Evolutionary conservation across 2,888 invertebrate genomes (phyloP).

Genomic region (Phengaris arion): DNA sequence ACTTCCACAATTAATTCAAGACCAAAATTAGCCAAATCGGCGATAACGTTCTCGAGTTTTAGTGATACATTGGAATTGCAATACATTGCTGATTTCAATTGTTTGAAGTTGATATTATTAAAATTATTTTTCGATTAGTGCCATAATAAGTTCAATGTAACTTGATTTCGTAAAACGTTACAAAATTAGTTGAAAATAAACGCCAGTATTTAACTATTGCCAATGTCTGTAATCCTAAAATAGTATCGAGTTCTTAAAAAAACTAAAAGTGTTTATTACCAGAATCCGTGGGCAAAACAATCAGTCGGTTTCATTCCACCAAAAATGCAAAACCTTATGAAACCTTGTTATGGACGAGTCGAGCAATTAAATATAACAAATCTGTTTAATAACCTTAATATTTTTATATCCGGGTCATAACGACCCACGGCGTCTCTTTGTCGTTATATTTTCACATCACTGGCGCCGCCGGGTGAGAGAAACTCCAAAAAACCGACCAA

Average conservation of each 20-base stretch:
- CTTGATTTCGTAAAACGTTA: too few relatives aligned
- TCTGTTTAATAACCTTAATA: not conserved
- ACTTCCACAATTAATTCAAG: too few relatives aligned
- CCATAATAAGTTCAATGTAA: too few relatives aligned
- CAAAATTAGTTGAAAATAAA: not conserved
- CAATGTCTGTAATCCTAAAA: not conserved
- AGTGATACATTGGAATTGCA: too few relatives aligned
- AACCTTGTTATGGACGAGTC: not conserved
- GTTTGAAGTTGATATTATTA: too few relatives aligned
- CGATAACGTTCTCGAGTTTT: too few relatives aligned
- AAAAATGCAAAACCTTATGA: not conserved
- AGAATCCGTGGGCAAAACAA: not conserved
- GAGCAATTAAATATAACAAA: not conserved
- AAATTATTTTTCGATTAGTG: too few relatives aligned
- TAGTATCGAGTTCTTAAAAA: too few relatives aligned
- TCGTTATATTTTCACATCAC: not conserved
- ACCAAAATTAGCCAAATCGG: too few relatives aligned
- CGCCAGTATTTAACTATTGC: not conserved
- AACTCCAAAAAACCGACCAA: not conserved
- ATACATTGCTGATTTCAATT: too few relatives aligned
- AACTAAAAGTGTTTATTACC: too few relatives aligned
- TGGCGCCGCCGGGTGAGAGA: conserved; percentile 9
- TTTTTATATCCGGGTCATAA: conserved; percentile 16
- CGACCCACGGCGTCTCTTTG: not conserved
- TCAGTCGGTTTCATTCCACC: not conserved